phyloP scores from a whole-genome alignment of 2,888 invertebrate genomes.

The Zygogramma bicolorata region DNA sequence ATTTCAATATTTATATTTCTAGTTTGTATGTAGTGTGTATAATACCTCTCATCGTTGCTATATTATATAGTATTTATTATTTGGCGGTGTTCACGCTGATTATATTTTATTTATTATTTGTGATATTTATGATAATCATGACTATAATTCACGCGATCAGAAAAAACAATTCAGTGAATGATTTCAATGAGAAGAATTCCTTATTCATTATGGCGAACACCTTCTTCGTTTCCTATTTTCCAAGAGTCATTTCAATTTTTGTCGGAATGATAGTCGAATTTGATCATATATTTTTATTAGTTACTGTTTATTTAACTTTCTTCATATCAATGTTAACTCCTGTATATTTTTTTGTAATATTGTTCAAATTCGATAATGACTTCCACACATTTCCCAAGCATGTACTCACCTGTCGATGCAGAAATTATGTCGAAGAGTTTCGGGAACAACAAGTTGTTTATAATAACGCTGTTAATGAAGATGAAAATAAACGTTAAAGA shows the following conservation, averaged over 20 bases:
- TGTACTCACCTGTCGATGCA: slow-evolving; percentile 32
- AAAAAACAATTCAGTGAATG: not conserved
- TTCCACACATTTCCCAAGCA: slow-evolving; percentile 31
- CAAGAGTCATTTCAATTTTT: not conserved
- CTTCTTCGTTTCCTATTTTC: slow-evolving; percentile 14
- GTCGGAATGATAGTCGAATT: not conserved
- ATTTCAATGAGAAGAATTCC: not conserved
- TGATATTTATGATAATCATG: slow-evolving; percentile 32
- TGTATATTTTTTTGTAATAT: slow-evolving; percentile 14
- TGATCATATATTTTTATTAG: not conserved
- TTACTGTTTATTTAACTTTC: slow-evolving; percentile 5
- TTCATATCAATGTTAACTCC: slow-evolving; percentile 31
- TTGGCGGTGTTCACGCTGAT: not conserved
- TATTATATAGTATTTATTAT: not conserved
- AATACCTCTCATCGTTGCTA: not conserved
- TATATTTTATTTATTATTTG: slow-evolving; percentile 14
- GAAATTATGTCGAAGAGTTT: slow-evolving; percentile 23
- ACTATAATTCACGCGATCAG: slow-evolving; percentile 26
- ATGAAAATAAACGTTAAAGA: not conserved
- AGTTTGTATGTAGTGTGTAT: slow-evolving; percentile 19
- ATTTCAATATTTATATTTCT: slow-evolving; percentile 10
- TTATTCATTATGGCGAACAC: slow-evolving; percentile 22
- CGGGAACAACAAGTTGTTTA: slow-evolving; percentile 29
- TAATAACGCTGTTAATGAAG: slow-evolving; percentile 12
- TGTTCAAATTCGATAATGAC: slow-evolving; percentile 29